Conservation (phyloP, 2,888 invertebrate species). For the Psylliodes chrysocephalus region DNA sequence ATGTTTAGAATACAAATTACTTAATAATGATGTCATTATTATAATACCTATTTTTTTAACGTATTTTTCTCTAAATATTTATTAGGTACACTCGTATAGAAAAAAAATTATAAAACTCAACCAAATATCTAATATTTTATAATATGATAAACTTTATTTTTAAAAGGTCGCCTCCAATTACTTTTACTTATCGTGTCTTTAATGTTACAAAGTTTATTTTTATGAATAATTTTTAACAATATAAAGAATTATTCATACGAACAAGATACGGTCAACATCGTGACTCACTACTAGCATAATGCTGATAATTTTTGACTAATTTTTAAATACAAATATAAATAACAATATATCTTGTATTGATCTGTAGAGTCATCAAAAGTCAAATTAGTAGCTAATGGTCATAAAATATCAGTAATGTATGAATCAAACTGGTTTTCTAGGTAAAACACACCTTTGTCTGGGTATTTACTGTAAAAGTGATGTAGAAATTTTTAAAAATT, state of each 20-base stretch:
- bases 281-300: not conserved
- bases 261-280: not conserved
- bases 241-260: not conserved
- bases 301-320: conserved; percentile 1
- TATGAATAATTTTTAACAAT: not conserved
- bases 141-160: no score
- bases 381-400: not conserved
- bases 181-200: no score
- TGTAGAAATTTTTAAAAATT: not conserved
- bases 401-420: conserved; percentile 1
- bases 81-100: no score
- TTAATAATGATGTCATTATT: no score
- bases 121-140: no score
- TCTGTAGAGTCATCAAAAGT: not conserved
- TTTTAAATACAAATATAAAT: not conserved
- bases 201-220: no score
- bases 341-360: not conserved
- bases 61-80: no score
- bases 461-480: conserved; percentile 13
- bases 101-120: no score
- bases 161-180: no score
- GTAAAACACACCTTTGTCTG: conserved; percentile 16
- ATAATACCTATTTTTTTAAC: no score
- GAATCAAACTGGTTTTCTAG: conserved; percentile 19
- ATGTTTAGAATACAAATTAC: no score